These are phyloP conservation scores for Hirtodrosophila confusa DNA, from an alignment of 2,888 invertebrate genomes.

Conservation along the genomic window DNA sequence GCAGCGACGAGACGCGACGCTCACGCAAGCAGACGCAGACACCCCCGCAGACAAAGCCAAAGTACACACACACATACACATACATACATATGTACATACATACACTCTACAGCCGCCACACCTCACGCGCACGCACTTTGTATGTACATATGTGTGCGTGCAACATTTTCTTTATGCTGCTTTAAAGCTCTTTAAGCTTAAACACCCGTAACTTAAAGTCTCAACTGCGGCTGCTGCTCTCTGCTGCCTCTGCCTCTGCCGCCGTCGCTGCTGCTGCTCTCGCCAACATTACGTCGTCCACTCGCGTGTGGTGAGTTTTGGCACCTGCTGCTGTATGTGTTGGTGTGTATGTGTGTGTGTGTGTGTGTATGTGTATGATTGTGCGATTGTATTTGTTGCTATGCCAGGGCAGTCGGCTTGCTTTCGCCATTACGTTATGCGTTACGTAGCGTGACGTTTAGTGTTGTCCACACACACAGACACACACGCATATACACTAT, in stretches of 20 bases:
- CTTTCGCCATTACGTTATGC: conserved; percentile 43
- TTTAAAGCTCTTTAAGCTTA: conserved; percentile 48
- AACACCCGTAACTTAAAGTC: conserved; percentile 35
- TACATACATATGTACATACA: conserved; percentile 28
- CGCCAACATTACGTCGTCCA: background rate
- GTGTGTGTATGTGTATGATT: conserved; percentile 7
- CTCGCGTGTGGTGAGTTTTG: conserved; percentile 58
- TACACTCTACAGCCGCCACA: conserved; percentile 22
- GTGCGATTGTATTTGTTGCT: conserved; percentile 26
- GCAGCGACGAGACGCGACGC: conserved; percentile 42
- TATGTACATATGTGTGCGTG: background rate
- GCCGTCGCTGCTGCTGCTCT: conserved; percentile 7
- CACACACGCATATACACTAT: background rate
- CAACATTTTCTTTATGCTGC: conserved; percentile 14
- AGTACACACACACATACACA: conserved; percentile 18
- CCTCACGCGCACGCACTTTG: conserved; percentile 16
- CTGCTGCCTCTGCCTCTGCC: conserved; percentile 1
- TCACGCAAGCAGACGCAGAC: conserved; percentile 35
- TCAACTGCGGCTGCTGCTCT: background rate
- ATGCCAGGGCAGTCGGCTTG: conserved; percentile 36
- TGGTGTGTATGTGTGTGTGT: background rate
- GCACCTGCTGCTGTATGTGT: conserved; percentile 53
- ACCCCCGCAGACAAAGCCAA: conserved; percentile 61
- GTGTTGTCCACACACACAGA: background rate
- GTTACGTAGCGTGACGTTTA: conserved; percentile 44